Percentiles rank a stretch among this genome's conserved stretches.
Evolutionary conservation across 1,140 invertebrate species (phyloP).

Genomic region (Camponotus vicinus): DNA sequence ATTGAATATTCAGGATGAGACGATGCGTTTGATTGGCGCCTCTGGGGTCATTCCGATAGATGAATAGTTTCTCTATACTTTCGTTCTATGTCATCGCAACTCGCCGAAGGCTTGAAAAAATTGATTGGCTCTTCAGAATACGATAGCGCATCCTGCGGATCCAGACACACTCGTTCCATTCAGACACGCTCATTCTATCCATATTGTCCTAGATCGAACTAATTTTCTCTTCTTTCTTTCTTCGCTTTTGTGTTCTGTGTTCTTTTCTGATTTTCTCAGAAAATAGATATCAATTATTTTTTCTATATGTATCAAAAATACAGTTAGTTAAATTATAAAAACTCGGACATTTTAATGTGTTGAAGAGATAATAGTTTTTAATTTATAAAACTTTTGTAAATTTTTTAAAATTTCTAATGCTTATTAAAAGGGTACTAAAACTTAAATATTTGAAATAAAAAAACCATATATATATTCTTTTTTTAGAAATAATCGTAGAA

Average conservation of each 20-base stretch:
- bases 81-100: constrained; percentile 70
- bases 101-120: constrained; percentile 72
- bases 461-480: not conserved
- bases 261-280: not conserved
- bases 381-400: not conserved
- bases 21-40: constrained; percentile 78
- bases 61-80: constrained; percentile 73
- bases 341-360: not conserved
- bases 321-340: not conserved
- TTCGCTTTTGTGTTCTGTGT: not conserved
- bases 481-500: not conserved
- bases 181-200: constrained; percentile 2
- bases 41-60: constrained; percentile 77
- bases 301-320: not conserved
- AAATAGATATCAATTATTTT: not conserved
- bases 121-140: constrained; percentile 77
- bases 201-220: not conserved
- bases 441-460: not conserved
- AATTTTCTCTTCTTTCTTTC: constrained; percentile 32
- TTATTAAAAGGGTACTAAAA: not conserved
- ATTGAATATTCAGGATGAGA: constrained; percentile 75
- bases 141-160: constrained; percentile 62
- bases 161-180: constrained; percentile 6
- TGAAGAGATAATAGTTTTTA: not conserved
- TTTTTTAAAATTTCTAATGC: not conserved